These are phyloP conservation scores for Littorina saxatilis DNA, from an alignment of 1,140 invertebrate genomes.

Conservation along the genomic window DNA sequence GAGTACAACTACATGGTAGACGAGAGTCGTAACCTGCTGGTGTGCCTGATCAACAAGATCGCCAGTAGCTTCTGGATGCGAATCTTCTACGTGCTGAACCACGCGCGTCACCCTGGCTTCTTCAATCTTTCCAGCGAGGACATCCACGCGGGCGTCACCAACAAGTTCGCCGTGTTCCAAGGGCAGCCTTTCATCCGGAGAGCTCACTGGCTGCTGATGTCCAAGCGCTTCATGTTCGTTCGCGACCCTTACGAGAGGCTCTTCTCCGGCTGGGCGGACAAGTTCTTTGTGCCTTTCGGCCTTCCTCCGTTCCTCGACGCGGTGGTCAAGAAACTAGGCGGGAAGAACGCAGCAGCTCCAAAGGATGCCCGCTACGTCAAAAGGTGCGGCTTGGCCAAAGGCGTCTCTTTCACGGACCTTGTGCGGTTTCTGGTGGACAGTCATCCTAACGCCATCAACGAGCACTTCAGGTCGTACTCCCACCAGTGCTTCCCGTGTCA, in stretches of 20 bases:
- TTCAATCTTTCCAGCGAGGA: constrained; percentile 24
- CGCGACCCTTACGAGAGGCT: constrained; percentile 34
- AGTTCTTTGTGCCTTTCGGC: not conserved
- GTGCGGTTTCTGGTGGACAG: not conserved
- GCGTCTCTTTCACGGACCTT: constrained; percentile 10
- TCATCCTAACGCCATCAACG: not conserved
- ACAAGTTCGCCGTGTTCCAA: not conserved
- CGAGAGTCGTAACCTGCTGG: not conserved
- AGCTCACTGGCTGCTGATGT: not conserved
- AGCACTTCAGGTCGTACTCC: not conserved
- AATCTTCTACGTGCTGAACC: constrained; percentile 8
- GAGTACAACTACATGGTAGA: too few relatives aligned
- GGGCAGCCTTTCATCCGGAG: too few relatives aligned
- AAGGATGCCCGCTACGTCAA: too few relatives aligned
- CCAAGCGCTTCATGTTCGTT: constrained; percentile 18
- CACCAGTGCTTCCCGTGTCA: constrained; percentile 6
- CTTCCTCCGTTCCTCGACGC: too few relatives aligned
- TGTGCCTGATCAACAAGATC: not conserved
- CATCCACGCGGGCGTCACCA: not conserved
- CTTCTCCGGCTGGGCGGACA: constrained; percentile 27
- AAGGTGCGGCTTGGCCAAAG: not conserved
- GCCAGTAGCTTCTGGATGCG: constrained; percentile 33
- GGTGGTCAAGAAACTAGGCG: too few relatives aligned
- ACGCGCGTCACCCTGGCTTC: not conserved
- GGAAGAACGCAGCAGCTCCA: too few relatives aligned